Evolutionary conservation across 2,113 vertebrate species (phyloP).

Genomic region (Hyla sarda): DNA sequence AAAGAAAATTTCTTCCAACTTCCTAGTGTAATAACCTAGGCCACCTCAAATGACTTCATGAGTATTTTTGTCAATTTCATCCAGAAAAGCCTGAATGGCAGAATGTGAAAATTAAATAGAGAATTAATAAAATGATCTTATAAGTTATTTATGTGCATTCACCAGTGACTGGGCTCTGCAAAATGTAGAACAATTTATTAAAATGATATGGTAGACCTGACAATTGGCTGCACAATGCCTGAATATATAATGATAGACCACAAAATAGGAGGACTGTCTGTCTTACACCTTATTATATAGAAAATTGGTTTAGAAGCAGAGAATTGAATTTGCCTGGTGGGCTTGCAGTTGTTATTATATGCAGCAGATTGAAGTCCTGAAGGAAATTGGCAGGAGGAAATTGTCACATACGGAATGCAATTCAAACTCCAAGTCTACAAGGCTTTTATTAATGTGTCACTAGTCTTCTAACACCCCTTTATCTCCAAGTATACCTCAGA

Average conservation of each 20-base stretch:
- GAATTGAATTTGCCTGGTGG: conserved; percentile 33
- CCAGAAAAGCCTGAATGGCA: not conserved
- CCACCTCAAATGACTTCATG: conserved; percentile 5
- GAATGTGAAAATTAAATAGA: not conserved
- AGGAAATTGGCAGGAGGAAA: conserved; percentile 31
- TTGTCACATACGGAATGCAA: conserved; percentile 14
- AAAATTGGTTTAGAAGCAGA: conserved; percentile 35
- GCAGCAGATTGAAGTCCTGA: conserved; percentile 28
- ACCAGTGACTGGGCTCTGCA: not conserved
- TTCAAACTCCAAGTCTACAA: not conserved
- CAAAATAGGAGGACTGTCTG: conserved; percentile 20
- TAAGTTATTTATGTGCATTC: conserved; percentile 21
- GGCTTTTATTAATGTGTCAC: not conserved
- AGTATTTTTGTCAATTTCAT: not conserved
- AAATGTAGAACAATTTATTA: conserved; percentile 32
- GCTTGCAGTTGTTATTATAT: conserved; percentile 23
- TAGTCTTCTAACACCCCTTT: not conserved
- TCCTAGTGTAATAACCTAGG: not conserved
- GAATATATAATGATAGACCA: conserved; percentile 19
- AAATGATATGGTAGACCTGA: conserved; percentile 7
- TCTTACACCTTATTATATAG: conserved; percentile 33
- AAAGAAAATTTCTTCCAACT: not conserved
- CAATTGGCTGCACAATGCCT: conserved; percentile 2
- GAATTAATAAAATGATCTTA: conserved; percentile 28
- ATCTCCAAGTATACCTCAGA: not conserved